A percentile compares a stretch with the other conserved stretches of the same genome.
Conservation (phyloP, 1,140 invertebrate genomes). For the Danaus melanippus region DNA sequence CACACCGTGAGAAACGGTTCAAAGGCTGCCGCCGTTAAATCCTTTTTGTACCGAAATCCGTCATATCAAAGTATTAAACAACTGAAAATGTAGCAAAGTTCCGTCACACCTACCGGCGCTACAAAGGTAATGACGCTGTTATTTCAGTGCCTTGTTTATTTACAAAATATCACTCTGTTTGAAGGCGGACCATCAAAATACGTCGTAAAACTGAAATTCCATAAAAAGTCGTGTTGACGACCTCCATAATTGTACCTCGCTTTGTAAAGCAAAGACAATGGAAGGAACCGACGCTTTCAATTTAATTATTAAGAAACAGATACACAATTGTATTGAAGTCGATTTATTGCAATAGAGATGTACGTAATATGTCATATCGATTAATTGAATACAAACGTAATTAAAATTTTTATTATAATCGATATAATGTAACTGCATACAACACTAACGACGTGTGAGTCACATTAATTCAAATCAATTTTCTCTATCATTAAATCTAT, state of each 20-base stretch:
- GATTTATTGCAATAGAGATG: too few species aligned
- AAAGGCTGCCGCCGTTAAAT: constrained; percentile 24
- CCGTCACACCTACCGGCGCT: constrained; percentile 55
- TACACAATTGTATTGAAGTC: background rate
- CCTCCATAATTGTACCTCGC: constrained; percentile 63
- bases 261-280: constrained; percentile 66
- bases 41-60: constrained; percentile 35
- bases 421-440: background rate
- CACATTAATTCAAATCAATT: constrained; percentile 3
- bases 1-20: constrained; percentile 19
- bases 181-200: constrained; percentile 72
- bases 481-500: constrained; percentile 3
- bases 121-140: constrained; percentile 68
- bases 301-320: constrained; percentile 47
- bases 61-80: constrained; percentile 34
- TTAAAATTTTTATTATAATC: background rate
- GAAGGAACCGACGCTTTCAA: constrained; percentile 47
- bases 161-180: constrained; percentile 72
- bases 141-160: constrained; percentile 70
- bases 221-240: constrained; percentile 72
- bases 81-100: constrained; percentile 46
- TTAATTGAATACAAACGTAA: constrained; percentile 7
- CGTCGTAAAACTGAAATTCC: constrained; percentile 68
- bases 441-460: too few species aligned
- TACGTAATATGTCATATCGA: background rate